Evolutionary conservation across 2,797 vertebrate species (phyloP), one percentile per base, ranked within the genome.

Genomic region (Centroberyx gerrardi): DNA sequence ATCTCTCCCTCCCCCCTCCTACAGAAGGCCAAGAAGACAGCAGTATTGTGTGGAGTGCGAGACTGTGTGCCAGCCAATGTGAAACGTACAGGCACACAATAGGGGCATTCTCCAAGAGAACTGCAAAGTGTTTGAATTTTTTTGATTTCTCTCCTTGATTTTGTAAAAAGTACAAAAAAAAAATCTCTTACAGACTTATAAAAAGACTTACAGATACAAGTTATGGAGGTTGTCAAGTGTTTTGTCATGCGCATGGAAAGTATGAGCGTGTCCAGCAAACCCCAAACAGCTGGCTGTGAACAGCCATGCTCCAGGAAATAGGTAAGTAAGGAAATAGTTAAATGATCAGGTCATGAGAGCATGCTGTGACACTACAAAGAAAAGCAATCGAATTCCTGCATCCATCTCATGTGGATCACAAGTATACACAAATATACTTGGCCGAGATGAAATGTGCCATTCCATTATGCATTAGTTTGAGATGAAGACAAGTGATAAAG

Each of bases 41-140:
- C 95, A 96, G 95, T 96, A 96, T 96, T 96, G 95, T 94, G 92
- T 90, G 91, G 88, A 89, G 85, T 78, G 87, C 52, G 78, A 90
- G 85, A 92, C 89, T 86, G 89, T 86, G 82, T 91, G 89, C 87
- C 87, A 87, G 72, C 67, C 76, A 82, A 82, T 81, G 85, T 83
- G 82, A 91, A 81, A 87, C 79, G 73, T 74, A 84, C 74, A 77
- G 82, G 78, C 89, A 88, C 90, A 91, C 86, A 86, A 90, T 82
- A 55, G 84, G 87, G 91, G 87, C 91, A 80, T 95, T 93, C 92
- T 95, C 91, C 81, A 92, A 88, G 93, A 94, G 93, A 95, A 95
- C 88, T 94, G 90, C 90, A 87, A 88, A 94, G 92, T 94, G 93
- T 93, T 93, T 86, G 80, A 76, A 67, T 76, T 87, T 87, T 78